phyloP scores from a whole-genome alignment of 2,797 vertebrate species.

The Crax fasciolata region DNA sequence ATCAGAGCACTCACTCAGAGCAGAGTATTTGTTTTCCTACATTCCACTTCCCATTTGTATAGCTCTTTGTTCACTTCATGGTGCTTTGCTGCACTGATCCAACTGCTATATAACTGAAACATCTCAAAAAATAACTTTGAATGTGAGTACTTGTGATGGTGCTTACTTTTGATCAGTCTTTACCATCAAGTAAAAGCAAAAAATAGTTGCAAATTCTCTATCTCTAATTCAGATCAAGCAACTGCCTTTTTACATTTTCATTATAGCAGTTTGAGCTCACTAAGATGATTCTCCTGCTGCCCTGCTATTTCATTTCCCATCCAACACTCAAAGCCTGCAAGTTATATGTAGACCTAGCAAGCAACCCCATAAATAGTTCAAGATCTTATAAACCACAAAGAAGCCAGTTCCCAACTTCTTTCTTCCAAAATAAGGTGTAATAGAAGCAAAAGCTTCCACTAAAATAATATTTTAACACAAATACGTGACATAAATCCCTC shows the following conservation, averaged over 20 bases:
- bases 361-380: slow-evolving; percentile 33
- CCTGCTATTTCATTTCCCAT: neutral
- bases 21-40: slow-evolving; percentile 1
- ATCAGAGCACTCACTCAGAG: neutral
- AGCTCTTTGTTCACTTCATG: neutral
- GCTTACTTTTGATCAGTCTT: slow-evolving; percentile 17
- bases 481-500: slow-evolving; percentile 5
- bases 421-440: slow-evolving; percentile 46
- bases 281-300: neutral
- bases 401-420: neutral
- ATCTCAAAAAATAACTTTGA: slow-evolving; percentile 4
- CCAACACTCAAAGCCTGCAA: neutral
- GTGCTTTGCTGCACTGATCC: neutral
- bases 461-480: slow-evolving; percentile 29
- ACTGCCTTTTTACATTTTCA: slow-evolving; percentile 21
- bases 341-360: neutral
- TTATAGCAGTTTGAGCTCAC: neutral
- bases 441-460: slow-evolving; percentile 12
- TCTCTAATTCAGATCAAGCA: slow-evolving; percentile 21
- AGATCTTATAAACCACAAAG: neutral
- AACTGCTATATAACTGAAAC: neutral
- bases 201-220: neutral
- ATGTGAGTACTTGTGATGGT: neutral
- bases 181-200: neutral
- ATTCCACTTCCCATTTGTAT: neutral